Evolutionary conservation across 2,113 vertebrate species (phyloP), one percentile per base, ranked within the genome.

Genomic region (Nibea coibor): DNA sequence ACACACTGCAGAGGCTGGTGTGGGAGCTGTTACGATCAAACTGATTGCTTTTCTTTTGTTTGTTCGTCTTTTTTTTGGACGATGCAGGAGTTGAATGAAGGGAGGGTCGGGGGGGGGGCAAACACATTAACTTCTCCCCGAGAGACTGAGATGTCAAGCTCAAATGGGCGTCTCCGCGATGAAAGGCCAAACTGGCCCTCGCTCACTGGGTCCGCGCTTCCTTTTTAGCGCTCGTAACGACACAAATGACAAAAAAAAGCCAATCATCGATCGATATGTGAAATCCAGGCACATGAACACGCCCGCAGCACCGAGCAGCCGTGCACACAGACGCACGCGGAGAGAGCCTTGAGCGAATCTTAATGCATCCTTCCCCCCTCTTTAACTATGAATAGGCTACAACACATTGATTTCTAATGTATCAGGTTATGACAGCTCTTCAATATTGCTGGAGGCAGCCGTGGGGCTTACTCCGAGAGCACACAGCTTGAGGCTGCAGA

Each of bases 381-480:
- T 84, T 90, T 85, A 90, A 90, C 85, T 83, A 89, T 85, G 89
- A 85, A 89, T 75, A 78, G 75, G 65, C 75, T 86, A 84, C 85
- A 90, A 82, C 78, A 65, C 90, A 88, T 91, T 87, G 87, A 88
- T 92, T 91, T 89, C 88, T 93, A 90, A 92, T 93, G 87, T 84
- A 90, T 91, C 85, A 91, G 85, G 70, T 85, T 87, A 88, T 94
- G 92, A 91, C 92, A 91, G 90, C 80, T 92, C 87, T 88, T 89
- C 91, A 71, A 89, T 92, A 87, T 59, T 39, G 87, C 87, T 90
- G 75, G 54, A 89, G 88, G 88, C 87, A 65, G 82, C 81, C 48
- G 31, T 31, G 54, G 74, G 68, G 78, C 56, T 82, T 31, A 31
- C 62, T 76, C 72, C 1, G 17, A 64, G 79, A 81, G 82, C 54